These are phyloP conservation scores for Sturnira hondurensis DNA, from an alignment of 2,113 vertebrate species.

Conservation along the genomic window DNA sequence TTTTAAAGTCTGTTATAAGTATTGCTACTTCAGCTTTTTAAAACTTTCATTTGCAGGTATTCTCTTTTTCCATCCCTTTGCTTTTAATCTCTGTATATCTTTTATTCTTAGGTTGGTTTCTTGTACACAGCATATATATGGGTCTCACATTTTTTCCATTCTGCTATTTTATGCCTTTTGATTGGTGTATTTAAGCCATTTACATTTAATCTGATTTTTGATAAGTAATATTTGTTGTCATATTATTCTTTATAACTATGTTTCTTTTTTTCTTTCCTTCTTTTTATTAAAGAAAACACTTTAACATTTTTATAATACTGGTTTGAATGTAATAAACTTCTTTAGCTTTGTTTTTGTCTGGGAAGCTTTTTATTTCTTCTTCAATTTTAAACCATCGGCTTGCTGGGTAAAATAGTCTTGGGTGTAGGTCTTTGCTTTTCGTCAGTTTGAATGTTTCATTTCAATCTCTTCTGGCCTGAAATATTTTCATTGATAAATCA, in stretches of 20 bases:
- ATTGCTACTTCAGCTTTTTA: background rate
- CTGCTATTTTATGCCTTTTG: background rate
- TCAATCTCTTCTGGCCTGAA: background rate
- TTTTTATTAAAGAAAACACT: background rate
- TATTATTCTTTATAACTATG: background rate
- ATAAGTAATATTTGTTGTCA: background rate
- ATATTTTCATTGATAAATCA: background rate
- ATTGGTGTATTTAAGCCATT: background rate
- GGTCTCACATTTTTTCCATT: background rate
- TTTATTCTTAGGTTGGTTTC: background rate
- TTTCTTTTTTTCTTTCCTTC: background rate
- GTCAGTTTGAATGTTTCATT: background rate
- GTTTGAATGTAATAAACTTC: background rate
- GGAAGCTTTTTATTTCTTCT: background rate
- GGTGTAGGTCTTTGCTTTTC: background rate
- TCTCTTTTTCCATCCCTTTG: background rate
- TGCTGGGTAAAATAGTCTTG: background rate
- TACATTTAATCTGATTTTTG: background rate
- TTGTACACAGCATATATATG: background rate
- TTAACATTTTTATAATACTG: background rate
- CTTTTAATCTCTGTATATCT: background rate
- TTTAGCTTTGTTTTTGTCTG: background rate
- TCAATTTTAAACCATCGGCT: background rate
- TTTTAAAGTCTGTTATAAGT: background rate
- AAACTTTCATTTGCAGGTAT: background rate